Conservation (phyloP, 2,113 vertebrate genomes). For the Prinia subflava region DNA sequence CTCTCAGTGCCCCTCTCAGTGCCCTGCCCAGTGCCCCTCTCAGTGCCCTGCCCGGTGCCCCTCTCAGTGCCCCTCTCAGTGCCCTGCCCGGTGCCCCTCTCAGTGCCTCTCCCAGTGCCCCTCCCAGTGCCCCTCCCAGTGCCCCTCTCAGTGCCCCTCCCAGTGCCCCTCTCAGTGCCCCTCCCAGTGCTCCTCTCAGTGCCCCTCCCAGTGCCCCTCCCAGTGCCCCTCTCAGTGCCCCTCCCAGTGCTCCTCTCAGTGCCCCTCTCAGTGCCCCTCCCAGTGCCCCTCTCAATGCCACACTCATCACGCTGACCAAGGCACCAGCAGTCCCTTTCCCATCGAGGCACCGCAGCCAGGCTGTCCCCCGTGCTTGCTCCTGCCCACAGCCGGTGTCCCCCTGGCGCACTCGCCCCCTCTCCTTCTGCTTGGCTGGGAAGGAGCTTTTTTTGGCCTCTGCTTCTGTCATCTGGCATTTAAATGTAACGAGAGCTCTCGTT, state of each 20-base stretch:
- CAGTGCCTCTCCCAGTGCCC: not conserved
- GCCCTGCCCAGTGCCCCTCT: not conserved
- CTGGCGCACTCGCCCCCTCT: constrained; percentile 9
- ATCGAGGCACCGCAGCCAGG: not conserved
- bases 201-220: not conserved
- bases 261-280: not conserved
- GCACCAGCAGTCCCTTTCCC: not conserved
- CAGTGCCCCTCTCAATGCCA: not conserved
- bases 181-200: not conserved
- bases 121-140: too few relatives aligned
- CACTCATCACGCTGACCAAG: accelerated
- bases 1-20: not conserved
- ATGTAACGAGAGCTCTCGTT: constrained; percentile 55
- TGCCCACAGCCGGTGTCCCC: too few relatives aligned
- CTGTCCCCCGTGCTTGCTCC: too few relatives aligned
- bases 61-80: not conserved
- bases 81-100: not conserved
- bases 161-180: not conserved
- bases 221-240: too few relatives aligned
- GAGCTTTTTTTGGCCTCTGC: constrained; percentile 66
- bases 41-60: too few relatives aligned
- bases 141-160: too few relatives aligned
- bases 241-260: too few relatives aligned
- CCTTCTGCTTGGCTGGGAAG: constrained; percentile 52
- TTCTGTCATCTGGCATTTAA: constrained; percentile 72